A percentile compares a stretch with the other conserved stretches of the same genome.
Evolutionary conservation across 2,888 invertebrate species (phyloP).

Genomic region (Cylloceria caligata): DNA sequence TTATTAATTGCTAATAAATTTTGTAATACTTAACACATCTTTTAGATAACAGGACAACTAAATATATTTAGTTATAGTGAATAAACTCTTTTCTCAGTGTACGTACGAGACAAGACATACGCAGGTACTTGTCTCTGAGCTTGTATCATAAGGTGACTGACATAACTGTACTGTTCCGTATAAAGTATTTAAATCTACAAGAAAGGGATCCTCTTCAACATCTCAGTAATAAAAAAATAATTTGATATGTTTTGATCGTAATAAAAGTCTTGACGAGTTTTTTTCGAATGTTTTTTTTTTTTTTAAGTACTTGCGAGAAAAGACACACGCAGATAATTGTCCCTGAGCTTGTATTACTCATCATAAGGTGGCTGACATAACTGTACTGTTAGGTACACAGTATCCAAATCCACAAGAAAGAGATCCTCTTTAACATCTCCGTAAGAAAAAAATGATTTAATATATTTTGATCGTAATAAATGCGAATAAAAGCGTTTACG

Average conservation of each 20-base stretch:
- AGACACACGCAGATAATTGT: not conserved
- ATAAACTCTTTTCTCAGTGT: no score
- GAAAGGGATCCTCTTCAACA: conserved; percentile 1
- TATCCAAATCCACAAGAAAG: conserved; percentile 31
- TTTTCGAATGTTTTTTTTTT: no score
- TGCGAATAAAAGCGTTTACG: no score
- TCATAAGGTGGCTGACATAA: conserved; percentile 53
- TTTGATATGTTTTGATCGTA: not conserved
- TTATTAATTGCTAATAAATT: no score
- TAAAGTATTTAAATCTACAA: conserved; percentile 38
- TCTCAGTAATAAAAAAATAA: conserved; percentile 33
- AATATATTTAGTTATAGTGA: no score
- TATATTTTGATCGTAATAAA: no score
- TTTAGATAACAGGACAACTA: no score
- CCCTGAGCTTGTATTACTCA: conserved; percentile 43
- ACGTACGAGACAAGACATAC: not conserved
- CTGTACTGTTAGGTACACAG: conserved; percentile 46
- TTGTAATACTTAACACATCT: no score
- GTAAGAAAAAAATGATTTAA: conserved; percentile 24
- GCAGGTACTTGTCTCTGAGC: not conserved
- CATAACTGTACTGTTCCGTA: conserved; percentile 53
- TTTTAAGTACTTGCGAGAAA: not conserved
- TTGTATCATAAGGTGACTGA: conserved; percentile 52
- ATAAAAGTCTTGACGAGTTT: no score
- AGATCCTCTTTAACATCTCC: conserved; percentile 17